A percentile compares a stretch with the other conserved stretches of the same genome.
Conservation (phyloP, 2,888 invertebrate species). For the Hofmannophila pseudospretella region DNA sequence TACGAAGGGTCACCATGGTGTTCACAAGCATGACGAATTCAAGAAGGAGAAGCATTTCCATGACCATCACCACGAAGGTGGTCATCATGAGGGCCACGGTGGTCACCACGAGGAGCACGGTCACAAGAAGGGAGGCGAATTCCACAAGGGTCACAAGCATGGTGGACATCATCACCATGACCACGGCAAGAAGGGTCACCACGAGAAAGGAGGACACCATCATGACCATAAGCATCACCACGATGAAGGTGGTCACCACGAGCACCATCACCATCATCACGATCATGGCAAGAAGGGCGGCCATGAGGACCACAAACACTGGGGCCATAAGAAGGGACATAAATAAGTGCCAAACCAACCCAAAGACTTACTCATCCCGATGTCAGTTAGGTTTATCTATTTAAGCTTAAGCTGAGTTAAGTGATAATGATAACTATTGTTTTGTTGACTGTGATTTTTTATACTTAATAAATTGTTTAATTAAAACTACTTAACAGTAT, state of each 20-base stretch:
- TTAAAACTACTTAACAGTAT: slow-evolving; percentile 11
- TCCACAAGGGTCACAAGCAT: slow-evolving; percentile 89
- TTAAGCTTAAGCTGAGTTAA: slow-evolving; percentile 42
- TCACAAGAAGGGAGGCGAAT: slow-evolving; percentile 88
- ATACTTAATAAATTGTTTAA: slow-evolving; percentile 18
- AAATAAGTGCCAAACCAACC: slow-evolving; percentile 29
- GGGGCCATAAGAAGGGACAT: slow-evolving; percentile 82
- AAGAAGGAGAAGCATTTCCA: slow-evolving; percentile 93
- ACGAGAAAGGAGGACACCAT: slow-evolving; percentile 88
- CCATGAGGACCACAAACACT: slow-evolving; percentile 88
- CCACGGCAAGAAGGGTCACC: slow-evolving; percentile 88
- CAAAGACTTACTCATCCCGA: slow-evolving; percentile 29
- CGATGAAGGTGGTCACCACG: slow-evolving; percentile 86
- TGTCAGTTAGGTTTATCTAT: slow-evolving; percentile 46
- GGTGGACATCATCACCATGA: slow-evolving; percentile 87
- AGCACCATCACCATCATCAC: slow-evolving; percentile 86
- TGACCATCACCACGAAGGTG: slow-evolving; percentile 88
- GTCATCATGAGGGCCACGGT: slow-evolving; percentile 88
- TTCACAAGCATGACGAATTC: slow-evolving; percentile 90
- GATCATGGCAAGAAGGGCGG: slow-evolving; percentile 89
- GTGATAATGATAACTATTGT: slow-evolving; percentile 27
- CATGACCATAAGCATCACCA: slow-evolving; percentile 89
- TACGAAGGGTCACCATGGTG: slow-evolving; percentile 90
- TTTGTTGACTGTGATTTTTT: slow-evolving; percentile 56
- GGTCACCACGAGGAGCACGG: slow-evolving; percentile 87